phyloP scores from a whole-genome alignment of 2,797 vertebrate genomes.

The Neoniphon sammara region DNA sequence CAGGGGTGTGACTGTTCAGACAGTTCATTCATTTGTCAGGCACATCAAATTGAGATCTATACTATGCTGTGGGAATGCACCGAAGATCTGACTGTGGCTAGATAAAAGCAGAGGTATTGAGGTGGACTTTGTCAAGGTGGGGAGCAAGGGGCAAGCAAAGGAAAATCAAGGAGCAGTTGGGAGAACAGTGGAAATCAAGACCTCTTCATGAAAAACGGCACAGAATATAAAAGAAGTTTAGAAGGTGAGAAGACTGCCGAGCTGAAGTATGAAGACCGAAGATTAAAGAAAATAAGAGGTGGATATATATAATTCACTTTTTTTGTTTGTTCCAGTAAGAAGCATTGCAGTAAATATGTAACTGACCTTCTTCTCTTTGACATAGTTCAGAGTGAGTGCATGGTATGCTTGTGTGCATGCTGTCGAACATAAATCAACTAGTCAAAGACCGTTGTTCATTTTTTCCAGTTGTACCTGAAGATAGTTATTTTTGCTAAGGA shows the following conservation, averaged over 20 bases:
- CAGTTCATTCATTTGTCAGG: neutral
- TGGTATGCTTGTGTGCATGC: conserved; percentile 66
- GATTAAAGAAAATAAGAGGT: conserved; percentile 82
- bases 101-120: conserved; percentile 34
- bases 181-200: conserved; percentile 10
- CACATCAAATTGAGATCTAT: neutral
- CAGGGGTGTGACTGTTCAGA: conserved; percentile 10
- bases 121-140: conserved; percentile 14
- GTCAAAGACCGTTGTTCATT: conserved; percentile 19
- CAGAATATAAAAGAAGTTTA: conserved; percentile 15
- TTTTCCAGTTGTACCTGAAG: conserved; percentile 20
- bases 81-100: conserved; percentile 18
- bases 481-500: conserved; percentile 62
- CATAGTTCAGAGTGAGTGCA: conserved; percentile 57
- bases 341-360: conserved; percentile 58
- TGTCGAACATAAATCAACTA: conserved; percentile 41
- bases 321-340: conserved; percentile 55
- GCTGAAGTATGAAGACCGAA: conserved; percentile 72
- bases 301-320: conserved; percentile 80
- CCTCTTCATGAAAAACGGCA: neutral
- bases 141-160: conserved; percentile 14
- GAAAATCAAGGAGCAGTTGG: conserved; percentile 26
- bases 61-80: conserved; percentile 6
- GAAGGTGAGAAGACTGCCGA: conserved; percentile 57
- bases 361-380: conserved; percentile 34